These are phyloP conservation scores for Orthonevra nobilis DNA, from an alignment of 2,888 invertebrate species.

Conservation along the genomic window DNA sequence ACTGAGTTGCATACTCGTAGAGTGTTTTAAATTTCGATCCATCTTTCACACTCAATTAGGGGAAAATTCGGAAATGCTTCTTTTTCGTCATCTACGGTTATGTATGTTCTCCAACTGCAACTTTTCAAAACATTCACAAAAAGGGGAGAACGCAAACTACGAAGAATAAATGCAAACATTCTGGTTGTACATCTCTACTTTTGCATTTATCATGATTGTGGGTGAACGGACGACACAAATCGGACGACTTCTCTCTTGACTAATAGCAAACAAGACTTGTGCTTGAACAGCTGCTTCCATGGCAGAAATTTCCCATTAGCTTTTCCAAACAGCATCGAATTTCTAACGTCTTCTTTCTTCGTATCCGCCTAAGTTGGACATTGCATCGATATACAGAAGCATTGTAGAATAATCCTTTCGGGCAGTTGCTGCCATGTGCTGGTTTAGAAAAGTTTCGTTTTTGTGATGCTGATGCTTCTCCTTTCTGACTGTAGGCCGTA, in stretches of 20 bases:
- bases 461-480: background rate
- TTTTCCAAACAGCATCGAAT: conserved; percentile 75
- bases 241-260: conserved; percentile 32
- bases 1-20: too few relatives aligned
- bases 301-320: conserved; percentile 76
- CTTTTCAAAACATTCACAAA: conserved; percentile 24
- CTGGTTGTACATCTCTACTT: background rate
- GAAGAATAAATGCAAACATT: conserved; percentile 18
- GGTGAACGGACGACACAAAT: conserved; percentile 33
- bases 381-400: conserved; percentile 12
- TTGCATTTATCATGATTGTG: conserved; percentile 35
- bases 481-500: conserved; percentile 53
- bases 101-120: conserved; percentile 10
- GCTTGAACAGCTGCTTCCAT: conserved; percentile 53
- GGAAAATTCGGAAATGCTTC: conserved; percentile 29
- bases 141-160: too few relatives aligned
- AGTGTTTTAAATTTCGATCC: too few relatives aligned
- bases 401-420: conserved; percentile 44
- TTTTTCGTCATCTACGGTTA: background rate
- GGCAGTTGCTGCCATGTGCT: conserved; percentile 45
- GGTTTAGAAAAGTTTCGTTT: conserved; percentile 59
- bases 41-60: conserved; percentile 59
- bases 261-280: conserved; percentile 61
- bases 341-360: conserved; percentile 21
- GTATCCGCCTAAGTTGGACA: background rate